Base-by-base conservation (phyloP, 2,113 vertebrate species). In the Festucalex cinctus region DNA sequence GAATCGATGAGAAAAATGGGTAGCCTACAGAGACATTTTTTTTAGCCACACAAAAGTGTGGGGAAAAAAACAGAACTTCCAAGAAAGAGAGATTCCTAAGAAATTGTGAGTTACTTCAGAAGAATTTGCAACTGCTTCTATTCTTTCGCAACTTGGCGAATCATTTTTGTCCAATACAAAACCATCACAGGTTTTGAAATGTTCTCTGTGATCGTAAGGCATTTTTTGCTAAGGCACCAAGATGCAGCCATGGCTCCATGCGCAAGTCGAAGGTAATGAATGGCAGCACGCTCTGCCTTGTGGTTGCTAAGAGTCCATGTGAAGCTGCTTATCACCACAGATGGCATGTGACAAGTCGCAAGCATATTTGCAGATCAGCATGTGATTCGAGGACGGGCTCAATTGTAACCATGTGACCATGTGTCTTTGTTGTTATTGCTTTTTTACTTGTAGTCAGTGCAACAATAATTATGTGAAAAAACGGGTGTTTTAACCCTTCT, bases 311-410 rank as follows among this genome's bases (percentile, higher is more conserved):
- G 70, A 83, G 72, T 73, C 75, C 87, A 86, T 60, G 81, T 85
- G 89, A 86, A 76, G 63, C 76, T 70, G 35, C 75, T 90, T 84
- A 90, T 78, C 73, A 24, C 49, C 64, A 70, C 67, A 60, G 72
- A 66, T 69, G 69, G 58, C 89, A 91, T 87, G 90, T 91, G 89
- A 91, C 83, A 71, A 58, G 61, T 71, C 67, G 66, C 56, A 60
- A 48, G 60, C 61, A 68, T 63, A 68, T 65, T 61, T 67, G 48
- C 51, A 51, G 35, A 53, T 62, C 76, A 68, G 64, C 77, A 83
- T 83, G 85, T 88, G 88, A 88, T 66, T 26, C 32, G 61, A 37
- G 39, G 68, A 26, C 26, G 16, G 60, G 53, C 61, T 71, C 28
- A 51, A 32, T 59, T 74, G 36, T 32, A 53, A 9, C 49, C 44